Conservation (phyloP, 2,888 invertebrate genomes). For the Tiphia femorata region DNA sequence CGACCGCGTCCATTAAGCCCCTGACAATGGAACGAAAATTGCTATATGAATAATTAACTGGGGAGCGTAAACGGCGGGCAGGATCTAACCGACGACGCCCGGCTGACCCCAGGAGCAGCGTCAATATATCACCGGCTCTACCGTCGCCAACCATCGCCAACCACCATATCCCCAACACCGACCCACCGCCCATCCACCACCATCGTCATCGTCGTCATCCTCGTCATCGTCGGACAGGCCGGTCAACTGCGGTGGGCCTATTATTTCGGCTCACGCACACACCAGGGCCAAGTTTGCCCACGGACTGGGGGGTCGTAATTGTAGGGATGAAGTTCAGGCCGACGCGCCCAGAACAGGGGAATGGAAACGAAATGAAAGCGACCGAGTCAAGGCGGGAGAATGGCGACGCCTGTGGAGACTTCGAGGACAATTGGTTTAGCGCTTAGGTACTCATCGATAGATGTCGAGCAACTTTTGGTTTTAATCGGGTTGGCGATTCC, state of each 20-base stretch:
- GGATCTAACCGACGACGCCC: background rate
- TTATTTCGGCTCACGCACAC: constrained; percentile 1
- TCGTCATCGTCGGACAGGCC: background rate
- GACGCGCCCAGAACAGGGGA: too few species aligned
- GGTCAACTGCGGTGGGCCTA: too few species aligned
- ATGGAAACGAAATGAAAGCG: too few species aligned
- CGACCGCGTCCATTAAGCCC: constrained; percentile 13
- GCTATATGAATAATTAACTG: constrained; percentile 41
- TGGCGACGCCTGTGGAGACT: too few species aligned
- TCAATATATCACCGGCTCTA: constrained; percentile 2
- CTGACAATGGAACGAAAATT: constrained; percentile 40
- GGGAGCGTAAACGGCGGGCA: constrained; percentile 10
- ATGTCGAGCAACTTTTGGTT: too few species aligned
- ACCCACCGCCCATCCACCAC: background rate
- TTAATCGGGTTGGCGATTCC: too few species aligned
- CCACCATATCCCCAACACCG: background rate
- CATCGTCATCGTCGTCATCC: background rate
- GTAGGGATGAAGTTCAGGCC: too few species aligned
- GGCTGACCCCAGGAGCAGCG: background rate
- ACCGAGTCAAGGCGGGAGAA: too few species aligned
- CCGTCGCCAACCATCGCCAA: background rate
- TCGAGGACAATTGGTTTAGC: too few species aligned
- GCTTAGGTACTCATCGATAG: too few species aligned
- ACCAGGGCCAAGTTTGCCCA: too few species aligned
- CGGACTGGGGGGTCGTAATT: too few species aligned